Evolutionary conservation across 2,113 vertebrate genomes (phyloP).

Genomic region (Antechinus flavipes): DNA sequence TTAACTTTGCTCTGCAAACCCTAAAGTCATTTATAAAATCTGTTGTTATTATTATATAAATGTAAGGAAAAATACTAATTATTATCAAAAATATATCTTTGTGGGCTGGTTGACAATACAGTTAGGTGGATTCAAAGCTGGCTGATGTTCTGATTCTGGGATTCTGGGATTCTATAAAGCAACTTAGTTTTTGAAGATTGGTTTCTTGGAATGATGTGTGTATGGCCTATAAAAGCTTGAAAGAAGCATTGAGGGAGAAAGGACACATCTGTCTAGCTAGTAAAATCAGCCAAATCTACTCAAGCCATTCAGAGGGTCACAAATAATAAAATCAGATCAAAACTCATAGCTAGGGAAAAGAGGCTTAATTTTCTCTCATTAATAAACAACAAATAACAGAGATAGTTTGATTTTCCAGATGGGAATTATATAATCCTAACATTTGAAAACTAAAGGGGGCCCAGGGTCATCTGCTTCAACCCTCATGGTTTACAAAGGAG

Average conservation of each 20-base stretch:
- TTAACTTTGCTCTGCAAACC: not conserved
- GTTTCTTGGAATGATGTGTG: not conserved
- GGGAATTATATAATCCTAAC: not conserved
- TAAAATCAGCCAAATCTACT: not conserved
- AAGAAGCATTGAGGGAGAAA: not conserved
- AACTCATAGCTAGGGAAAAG: not conserved
- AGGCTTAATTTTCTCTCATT: not conserved
- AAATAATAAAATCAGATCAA: not conserved
- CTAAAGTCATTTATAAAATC: not conserved
- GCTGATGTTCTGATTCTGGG: not conserved
- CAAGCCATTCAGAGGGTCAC: not conserved
- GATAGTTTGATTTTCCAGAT: not conserved
- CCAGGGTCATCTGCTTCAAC: not conserved
- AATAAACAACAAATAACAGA: not conserved
- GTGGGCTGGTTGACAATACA: not conserved
- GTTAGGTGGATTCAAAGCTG: not conserved
- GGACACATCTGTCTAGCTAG: no score
- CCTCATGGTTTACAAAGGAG: not conserved
- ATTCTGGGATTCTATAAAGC: not conserved
- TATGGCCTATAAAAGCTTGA: not conserved
- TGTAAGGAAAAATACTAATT: not conserved
- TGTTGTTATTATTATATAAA: not conserved
- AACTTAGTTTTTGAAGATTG: not conserved
- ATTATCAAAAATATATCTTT: not conserved
- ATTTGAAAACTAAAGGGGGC: not conserved